phyloP scores from a whole-genome alignment of 2,888 invertebrate genomes.

The Autographa gamma region DNA sequence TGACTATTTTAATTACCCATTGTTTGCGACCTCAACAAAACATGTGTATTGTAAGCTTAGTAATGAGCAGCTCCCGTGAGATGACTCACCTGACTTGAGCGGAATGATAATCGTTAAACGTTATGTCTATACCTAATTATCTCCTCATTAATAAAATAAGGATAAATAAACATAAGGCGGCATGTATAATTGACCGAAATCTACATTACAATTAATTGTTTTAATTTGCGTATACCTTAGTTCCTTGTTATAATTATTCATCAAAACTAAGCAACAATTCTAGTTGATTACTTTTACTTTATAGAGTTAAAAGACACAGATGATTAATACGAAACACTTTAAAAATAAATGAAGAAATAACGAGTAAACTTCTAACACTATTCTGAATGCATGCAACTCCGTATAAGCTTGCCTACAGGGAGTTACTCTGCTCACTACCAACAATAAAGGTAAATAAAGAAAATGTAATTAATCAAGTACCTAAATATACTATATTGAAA shows the following conservation, averaged over 20 bases:
- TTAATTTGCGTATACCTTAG: not conserved
- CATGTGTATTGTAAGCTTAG: not conserved
- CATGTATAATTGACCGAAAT: slow-evolving; percentile 25
- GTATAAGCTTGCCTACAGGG: not conserved
- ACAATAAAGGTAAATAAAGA: slow-evolving; percentile 1
- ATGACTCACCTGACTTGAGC: slow-evolving; percentile 33
- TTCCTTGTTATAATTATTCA: not conserved
- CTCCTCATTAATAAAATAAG: slow-evolving; percentile 11
- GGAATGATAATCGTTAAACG: slow-evolving; percentile 27
- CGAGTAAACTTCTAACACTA: not conserved
- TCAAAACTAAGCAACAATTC: not conserved
- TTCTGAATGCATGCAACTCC: not conserved
- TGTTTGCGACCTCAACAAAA: not conserved
- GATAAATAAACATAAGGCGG: slow-evolving; percentile 32
- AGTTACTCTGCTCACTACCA: not conserved
- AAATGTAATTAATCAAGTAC: not conserved
- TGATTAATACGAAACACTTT: not conserved
- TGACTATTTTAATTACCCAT: slow-evolving; percentile 1
- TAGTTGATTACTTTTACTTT: not conserved
- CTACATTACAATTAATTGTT: slow-evolving; percentile 25
- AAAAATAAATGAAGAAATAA: slow-evolving; percentile 4
- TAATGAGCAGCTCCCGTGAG: slow-evolving; percentile 10
- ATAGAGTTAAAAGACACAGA: not conserved
- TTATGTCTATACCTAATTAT: slow-evolving; percentile 25
- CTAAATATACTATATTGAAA: not conserved